Evolutionary conservation across 2,888 invertebrate genomes (phyloP).

Genomic region (Catotricha subobsoleta): DNA sequence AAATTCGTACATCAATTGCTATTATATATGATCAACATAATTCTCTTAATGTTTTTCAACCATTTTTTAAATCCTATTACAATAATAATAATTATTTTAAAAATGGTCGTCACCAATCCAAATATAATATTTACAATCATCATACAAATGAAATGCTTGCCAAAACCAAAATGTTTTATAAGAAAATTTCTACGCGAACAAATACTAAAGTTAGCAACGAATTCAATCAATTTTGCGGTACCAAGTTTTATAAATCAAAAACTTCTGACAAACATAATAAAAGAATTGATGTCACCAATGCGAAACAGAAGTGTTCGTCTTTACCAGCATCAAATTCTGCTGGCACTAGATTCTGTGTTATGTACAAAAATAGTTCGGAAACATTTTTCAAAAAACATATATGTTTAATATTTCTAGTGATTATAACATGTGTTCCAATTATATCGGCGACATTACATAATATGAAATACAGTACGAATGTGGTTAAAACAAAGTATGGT

Average conservation of each 20-base stretch:
- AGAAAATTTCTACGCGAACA: neutral
- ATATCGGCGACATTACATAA: conserved; percentile 31
- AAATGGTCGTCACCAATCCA: neutral
- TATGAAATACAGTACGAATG: conserved; percentile 57
- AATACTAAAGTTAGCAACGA: neutral
- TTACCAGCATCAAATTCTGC: neutral
- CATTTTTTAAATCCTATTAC: too few relatives aligned
- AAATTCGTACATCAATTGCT: too few relatives aligned
- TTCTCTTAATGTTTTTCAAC: too few relatives aligned
- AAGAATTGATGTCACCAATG: neutral
- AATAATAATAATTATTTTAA: too few relatives aligned
- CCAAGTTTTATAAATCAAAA: neutral
- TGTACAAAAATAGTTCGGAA: neutral
- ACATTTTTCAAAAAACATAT: conserved; percentile 1
- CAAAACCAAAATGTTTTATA: neutral
- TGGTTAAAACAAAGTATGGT: conserved; percentile 80
- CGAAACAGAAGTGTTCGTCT: neutral
- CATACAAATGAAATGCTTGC: conserved; percentile 1
- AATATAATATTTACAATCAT: neutral
- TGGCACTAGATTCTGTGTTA: neutral
- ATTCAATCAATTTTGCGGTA: neutral
- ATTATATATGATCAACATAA: too few relatives aligned
- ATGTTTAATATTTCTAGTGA: conserved; percentile 9
- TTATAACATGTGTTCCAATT: conserved; percentile 12
- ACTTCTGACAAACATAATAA: neutral